These are phyloP conservation scores for Microctonus aethiopoides DNA, from an alignment of 2,888 invertebrate species.

Conservation along the genomic window DNA sequence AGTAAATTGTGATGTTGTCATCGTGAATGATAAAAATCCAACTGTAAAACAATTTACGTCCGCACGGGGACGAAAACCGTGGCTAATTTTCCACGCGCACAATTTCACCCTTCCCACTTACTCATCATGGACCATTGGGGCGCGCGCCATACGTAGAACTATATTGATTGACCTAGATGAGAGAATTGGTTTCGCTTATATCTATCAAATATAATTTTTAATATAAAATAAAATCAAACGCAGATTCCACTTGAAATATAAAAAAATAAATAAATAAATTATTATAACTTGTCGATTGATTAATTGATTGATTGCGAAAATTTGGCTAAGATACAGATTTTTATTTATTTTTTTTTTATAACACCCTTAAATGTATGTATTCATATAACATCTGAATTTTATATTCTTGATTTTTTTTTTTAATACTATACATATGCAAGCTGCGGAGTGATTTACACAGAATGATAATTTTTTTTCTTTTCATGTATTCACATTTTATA, in stretches of 20 bases:
- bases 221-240: background rate
- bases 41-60: background rate
- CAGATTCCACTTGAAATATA: background rate
- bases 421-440: conserved; percentile 46
- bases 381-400: conserved; percentile 38
- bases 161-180: conserved; percentile 67
- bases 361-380: conserved; percentile 33
- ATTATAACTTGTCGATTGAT: background rate
- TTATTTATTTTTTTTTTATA: conserved; percentile 32
- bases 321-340: background rate
- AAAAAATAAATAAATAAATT: background rate
- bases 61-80: conserved; percentile 55
- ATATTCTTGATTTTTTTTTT: conserved; percentile 26
- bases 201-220: conserved; percentile 26
- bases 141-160: conserved; percentile 31
- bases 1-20: conserved; percentile 62
- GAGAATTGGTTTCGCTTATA: conserved; percentile 39
- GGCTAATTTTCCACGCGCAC: conserved; percentile 51
- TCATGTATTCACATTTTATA: conserved; percentile 30
- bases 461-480: conserved; percentile 26
- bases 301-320: background rate
- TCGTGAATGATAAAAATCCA: conserved; percentile 39
- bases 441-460: conserved; percentile 39
- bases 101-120: conserved; percentile 24
- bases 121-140: conserved; percentile 22